Evolutionary conservation across 2,888 invertebrate species (phyloP), one percentile per base, ranked within the genome.

Genomic region (Epistrophella euchroma): DNA sequence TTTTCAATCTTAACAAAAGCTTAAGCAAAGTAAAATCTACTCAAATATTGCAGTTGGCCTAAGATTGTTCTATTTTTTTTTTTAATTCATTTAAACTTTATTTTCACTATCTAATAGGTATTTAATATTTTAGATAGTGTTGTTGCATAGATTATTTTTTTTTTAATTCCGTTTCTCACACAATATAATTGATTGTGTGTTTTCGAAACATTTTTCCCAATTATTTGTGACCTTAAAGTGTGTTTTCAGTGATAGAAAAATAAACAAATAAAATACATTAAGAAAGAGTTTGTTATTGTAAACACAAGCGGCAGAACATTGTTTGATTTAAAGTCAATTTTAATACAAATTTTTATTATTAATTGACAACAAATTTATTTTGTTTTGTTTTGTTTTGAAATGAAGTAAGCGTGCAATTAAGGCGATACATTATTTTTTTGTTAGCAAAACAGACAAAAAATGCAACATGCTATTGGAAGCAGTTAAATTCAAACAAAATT

Each of bases 171-270:
- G 75, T 76, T 66, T 79, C 70, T 32, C 60, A 84, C 87, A 88
- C 87, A 76, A 89, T 77, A 43, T 77, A 75, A 66, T 82, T 55
- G 84, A 84, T 81, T 87, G 86, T 87, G 88, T 87, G 86, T 75
- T 62, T 88, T 88, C 74, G 84, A 90, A 91, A 91, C 91, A 92
- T 92, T 92, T 91, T 91, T 92, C 91, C 92, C 92, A 92, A 91
- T 91, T 92, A 89, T 90, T 88, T 90, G 91, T 92, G 91, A 92
- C 91, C 91, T 91, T 91, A 91, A 91, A 91, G 92, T 91, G 91
- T 91, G 91, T 91, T 91, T 92, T 89, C 88, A 87, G 82, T 82
- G 74, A 87, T 78, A 81, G 70, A 81, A 60, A 73, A 79, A 66
- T 10, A 62, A 64, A 64, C 35, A 55, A 60, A 47, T 15, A 62